Evolutionary conservation across 1,140 invertebrate genomes (phyloP), one percentile per base, ranked within the genome.

Genomic region (Littorina saxatilis): DNA sequence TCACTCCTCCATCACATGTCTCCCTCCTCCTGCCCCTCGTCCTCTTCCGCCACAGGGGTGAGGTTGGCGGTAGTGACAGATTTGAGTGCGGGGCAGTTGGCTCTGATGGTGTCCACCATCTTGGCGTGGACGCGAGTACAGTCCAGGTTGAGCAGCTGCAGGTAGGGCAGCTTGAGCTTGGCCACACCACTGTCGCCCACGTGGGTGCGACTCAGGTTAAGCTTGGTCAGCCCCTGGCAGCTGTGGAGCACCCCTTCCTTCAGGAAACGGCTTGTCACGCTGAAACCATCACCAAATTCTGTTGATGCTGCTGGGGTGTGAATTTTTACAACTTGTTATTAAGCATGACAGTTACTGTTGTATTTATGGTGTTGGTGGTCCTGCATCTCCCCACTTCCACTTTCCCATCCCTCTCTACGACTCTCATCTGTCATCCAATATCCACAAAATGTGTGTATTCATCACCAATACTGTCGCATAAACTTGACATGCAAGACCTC

Each of bases 121-220:
- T 75, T 35, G 43, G 84, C 79, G 52, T 83, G 84, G 32, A 89
- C 88, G 29, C 87, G 83, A 0, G 88, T 89, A 50, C 85, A 83
- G 79, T 89, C 88, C 74, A 89, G 72, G 79, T 88, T 89, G 15
- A 89, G 61, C 78, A 89, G 83, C 32, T 79, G 77, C 37, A 89
- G 84, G 40, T 77, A 70, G 17, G 79, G 86, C 43, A 88, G 77
- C 17, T 77, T 74, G 32, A 89, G 75, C 32, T 23, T 39, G 27
- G 58, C 47, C n/a, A 89, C 47, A 89, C 88, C 88, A 87, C 83
- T 88, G 27, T 85, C 81, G 23, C 84, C 82, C n/a, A 89, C 82
- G 37, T 52, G 77, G 11, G 88, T 89, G 68, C 82, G 84, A 76
- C 88, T 88, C 17, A 89, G 82, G 77, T 89, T 89, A 0, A 89